A percentile compares a stretch with the other conserved stretches of the same genome.
phyloP scores from a whole-genome alignment of 30 jellyfish, hydroid and myxozoan genomes.

The Aurelia coerulea region DNA sequence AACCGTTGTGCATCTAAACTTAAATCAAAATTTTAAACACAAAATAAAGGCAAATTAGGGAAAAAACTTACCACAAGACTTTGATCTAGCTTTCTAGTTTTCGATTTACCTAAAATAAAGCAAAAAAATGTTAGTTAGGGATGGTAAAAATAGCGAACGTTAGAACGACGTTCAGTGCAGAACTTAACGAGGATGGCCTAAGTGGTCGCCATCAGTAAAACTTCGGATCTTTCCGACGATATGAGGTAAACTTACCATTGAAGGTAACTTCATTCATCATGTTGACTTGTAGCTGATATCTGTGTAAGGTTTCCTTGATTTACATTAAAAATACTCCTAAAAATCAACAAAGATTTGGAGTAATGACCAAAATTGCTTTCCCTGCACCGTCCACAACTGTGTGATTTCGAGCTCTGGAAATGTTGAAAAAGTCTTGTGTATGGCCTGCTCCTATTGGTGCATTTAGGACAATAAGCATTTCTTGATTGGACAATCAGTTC shows the following conservation, averaged over 20 bases:
- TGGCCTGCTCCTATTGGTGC: no score
- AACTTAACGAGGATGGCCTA: slow-evolving; percentile 36
- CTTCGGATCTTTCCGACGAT: neutral
- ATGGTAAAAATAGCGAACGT: neutral
- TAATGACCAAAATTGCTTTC: neutral
- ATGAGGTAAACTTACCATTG: slow-evolving; percentile 20
- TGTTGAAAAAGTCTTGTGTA: neutral
- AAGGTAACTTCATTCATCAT: slow-evolving; percentile 51
- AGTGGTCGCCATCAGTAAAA: neutral
- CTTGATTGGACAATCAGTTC: no score
- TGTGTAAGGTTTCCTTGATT: neutral
- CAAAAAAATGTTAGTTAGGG: neutral
- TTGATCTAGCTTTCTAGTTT: slow-evolving; percentile 49
- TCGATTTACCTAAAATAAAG: slow-evolving; percentile 35
- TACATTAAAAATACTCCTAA: no score
- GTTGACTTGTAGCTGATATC: neutral
- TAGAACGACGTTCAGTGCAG: neutral
- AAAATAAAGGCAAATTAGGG: no score
- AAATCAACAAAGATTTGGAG: no score
- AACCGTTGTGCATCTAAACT: no score
- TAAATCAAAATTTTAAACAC: no score
- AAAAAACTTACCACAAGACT: slow-evolving; percentile 10
- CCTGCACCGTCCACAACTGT: neutral
- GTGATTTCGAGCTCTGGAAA: neutral
- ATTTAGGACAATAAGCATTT: no score